Evolutionary conservation across 2,888 invertebrate genomes (phyloP).

Genomic region (Petrolisthes manimaculis): DNA sequence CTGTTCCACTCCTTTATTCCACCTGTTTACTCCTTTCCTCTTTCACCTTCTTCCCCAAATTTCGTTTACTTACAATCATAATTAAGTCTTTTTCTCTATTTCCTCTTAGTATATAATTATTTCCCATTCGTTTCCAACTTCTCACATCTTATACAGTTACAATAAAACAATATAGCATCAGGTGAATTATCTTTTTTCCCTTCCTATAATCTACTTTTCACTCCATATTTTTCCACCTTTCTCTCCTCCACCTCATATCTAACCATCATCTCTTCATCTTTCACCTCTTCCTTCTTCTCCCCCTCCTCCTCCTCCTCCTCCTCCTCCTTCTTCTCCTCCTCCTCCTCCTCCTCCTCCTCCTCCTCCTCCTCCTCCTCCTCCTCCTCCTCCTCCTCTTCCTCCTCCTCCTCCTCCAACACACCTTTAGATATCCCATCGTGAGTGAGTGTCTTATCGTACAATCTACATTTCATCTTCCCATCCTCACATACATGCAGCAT

Average conservation of each 20-base stretch:
- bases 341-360: background rate
- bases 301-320: constrained; percentile 17
- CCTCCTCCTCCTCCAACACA: background rate
- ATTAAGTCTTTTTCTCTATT: too few relatives aligned
- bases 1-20: too few relatives aligned
- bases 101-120: too few relatives aligned
- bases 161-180: too few relatives aligned
- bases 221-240: background rate
- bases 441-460: background rate
- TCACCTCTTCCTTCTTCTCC: constrained; percentile 25
- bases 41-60: too few relatives aligned
- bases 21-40: too few relatives aligned
- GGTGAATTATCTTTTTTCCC: too few relatives aligned
- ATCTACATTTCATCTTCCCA: background rate
- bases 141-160: too few relatives aligned
- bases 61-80: too few relatives aligned
- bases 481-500: background rate
- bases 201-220: too few relatives aligned
- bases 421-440: background rate
- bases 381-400: background rate
- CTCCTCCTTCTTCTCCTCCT: background rate
- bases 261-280: constrained; percentile 13
- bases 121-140: too few relatives aligned
- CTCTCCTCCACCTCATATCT: background rate
- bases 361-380: background rate